Evolutionary conservation across 1,140 invertebrate genomes (phyloP), one percentile per base, ranked within the genome.

Genomic region (Zaprionus africanus): DNA sequence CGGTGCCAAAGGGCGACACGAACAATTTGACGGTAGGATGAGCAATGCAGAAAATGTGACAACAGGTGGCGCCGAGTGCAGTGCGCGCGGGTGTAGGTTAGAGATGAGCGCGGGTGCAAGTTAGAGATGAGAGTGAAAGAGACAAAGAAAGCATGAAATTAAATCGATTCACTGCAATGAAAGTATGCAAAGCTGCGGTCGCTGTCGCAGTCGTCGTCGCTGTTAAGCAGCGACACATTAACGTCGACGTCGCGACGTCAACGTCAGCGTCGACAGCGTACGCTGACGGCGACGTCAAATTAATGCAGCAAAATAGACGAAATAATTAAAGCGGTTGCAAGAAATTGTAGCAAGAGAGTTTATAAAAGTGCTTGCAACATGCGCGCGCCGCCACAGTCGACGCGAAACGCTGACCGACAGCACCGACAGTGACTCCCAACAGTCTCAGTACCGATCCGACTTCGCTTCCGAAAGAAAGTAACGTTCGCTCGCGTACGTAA

Each of bases 321-420:
- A 87, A 88, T 90, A 90, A 88, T 90, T 74, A 85, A 90, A 78
- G 81, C 68, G 69, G 65, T 56, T 64, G 51, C 60, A 69, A 70
- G 73, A 79, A 83, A 83, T 76, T 41, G 81, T 82, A 72, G 82
- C 72, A 61, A 78, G 78, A 79, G 70, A 90, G 85, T 90, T 90
- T 90, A 90, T 90, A 90, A 90, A 90, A 90, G 70, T 85, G 85
- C 79, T 90, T 73, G 85, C 82, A 86, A 90, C 70, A 83, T 78
- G 79, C 86, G 86, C 79, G 77, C 82, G 78, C 61, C 79, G 57
- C 71, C 76, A 83, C 85, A 90, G 85, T 90, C 70, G 68, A 71
- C 80, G 64, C 76, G 59, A 81, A 76, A 77, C 86, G 73, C 70
- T 78, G 76, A 70, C 59, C 53, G 72, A 73, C 51, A 41, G 62